These are phyloP conservation scores for Pitangus sulphuratus DNA, from an alignment of 2,797 vertebrate genomes.

Conservation along the genomic window DNA sequence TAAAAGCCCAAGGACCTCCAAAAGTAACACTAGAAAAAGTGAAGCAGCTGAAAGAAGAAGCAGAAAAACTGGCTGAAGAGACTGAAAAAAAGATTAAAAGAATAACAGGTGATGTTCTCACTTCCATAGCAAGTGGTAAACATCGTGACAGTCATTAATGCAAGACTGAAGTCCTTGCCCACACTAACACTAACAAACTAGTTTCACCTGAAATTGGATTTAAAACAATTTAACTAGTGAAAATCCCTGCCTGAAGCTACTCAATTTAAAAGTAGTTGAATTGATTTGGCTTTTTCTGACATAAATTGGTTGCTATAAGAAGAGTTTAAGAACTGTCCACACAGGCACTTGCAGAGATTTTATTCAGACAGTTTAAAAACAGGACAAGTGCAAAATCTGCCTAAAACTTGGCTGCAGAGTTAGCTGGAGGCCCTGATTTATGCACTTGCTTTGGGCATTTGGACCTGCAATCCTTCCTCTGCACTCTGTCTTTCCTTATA, in stretches of 20 bases:
- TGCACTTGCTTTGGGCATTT: not conserved
- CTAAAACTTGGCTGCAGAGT: not conserved
- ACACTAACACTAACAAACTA: not conserved
- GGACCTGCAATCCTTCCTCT: not conserved
- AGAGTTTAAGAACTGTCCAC: not conserved
- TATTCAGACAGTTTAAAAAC: not conserved
- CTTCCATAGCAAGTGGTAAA: not conserved
- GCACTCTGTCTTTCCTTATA: not conserved
- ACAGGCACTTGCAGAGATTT: not conserved
- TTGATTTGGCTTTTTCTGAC: not conserved
- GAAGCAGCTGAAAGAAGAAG: constrained; percentile 76
- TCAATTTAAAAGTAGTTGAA: not conserved
- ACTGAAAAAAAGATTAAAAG: constrained; percentile 79
- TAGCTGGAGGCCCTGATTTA: not conserved
- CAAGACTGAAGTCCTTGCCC: not conserved
- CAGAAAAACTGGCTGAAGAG: constrained; percentile 75
- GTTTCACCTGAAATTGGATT: not conserved
- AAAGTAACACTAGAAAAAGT: constrained; percentile 72
- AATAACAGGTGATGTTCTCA: constrained; percentile 77
- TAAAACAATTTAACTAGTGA: not conserved
- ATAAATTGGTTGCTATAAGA: not conserved
- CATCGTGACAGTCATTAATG: not conserved
- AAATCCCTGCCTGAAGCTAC: not conserved
- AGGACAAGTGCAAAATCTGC: not conserved
- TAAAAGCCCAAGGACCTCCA: constrained; percentile 24